Evolutionary conservation across 2,888 invertebrate species (phyloP), one percentile per base, ranked within the genome.

Genomic region (Polydrusus tereticollis): DNA sequence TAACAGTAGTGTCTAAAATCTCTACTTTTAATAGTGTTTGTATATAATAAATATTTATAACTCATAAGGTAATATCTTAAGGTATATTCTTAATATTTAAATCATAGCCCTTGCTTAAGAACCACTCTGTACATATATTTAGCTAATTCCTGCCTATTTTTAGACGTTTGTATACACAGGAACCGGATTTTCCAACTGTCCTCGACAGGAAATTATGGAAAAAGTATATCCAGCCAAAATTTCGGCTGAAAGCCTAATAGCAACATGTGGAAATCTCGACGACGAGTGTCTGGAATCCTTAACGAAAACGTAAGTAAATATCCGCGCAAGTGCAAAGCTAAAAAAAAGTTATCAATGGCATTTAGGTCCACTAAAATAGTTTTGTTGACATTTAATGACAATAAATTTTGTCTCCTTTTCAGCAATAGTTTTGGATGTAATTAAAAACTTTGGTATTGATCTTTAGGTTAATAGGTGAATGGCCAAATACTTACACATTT

Each of bases 401-500:
- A 21, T 12, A 5, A 14, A 18, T 50, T 3, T 26, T 8, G 1
- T 12, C 4, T n/a, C n/a, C n/a, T n/a, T n/a, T n/a, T n/a, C n/a
- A n/a, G n/a, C n/a, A n/a, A n/a, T n/a, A n/a, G n/a, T n/a, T n/a
- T n/a, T n/a, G n/a, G n/a, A n/a, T n/a, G n/a, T n/a, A n/a, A n/a
- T n/a, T 2, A 36, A 18, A 59, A n/a, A n/a, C n/a, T n/a, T n/a
- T 38, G 29, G n/a, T 4, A 33, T 5, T 10, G 10, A 33, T 41
- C 72, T 80, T 78, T 75, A 90, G 89, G 29, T 75, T 89, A 14
- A 75, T 88, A 1, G 86, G 84, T 0, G 82, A 84, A 20, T 91
- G 90, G 83, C 93, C 93, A 0, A 94, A 94, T 82, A 92, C 92
- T 0, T 93, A 93, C 83, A 88, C 91, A 0, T 92, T 89, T 81